phyloP scores from a whole-genome alignment of 2,113 vertebrate genomes.

The Crotophaga sulcirostris region DNA sequence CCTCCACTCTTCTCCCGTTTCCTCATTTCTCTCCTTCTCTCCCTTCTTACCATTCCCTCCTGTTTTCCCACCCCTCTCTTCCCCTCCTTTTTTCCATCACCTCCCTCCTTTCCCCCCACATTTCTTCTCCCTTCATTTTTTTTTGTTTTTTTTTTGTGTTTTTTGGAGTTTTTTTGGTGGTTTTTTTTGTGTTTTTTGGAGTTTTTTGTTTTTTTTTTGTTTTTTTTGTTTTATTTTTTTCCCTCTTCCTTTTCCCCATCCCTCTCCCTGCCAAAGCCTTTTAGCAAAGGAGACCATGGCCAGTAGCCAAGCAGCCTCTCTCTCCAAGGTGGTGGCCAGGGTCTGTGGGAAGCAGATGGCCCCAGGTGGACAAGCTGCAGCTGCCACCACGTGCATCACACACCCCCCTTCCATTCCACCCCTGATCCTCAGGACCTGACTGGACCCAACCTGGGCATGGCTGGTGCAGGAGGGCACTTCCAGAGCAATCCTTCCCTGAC shows the following conservation, averaged over 20 bases:
- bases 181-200: not conserved
- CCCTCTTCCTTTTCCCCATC: not conserved
- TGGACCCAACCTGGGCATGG: rapidly evolving
- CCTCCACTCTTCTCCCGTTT: too few species aligned
- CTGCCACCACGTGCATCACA: not conserved
- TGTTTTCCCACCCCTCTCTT: not conserved
- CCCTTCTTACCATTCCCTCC: not conserved
- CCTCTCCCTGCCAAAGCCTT: not conserved
- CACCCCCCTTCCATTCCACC: too few species aligned
- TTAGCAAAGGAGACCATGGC: not conserved
- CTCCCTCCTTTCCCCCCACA: rapidly evolving
- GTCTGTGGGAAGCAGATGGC: not conserved
- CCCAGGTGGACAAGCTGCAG: not conserved
- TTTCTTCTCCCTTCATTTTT: not conserved
- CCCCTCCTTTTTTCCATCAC: not conserved
- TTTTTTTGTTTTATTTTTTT: not conserved
- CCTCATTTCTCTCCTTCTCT: too few species aligned
- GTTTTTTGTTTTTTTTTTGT: not conserved
- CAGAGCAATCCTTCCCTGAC: not conserved
- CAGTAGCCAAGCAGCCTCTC: not conserved
- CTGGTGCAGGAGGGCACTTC: not conserved
- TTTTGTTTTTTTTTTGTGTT: too few species aligned
- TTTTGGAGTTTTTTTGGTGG: too few species aligned
- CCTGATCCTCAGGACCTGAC: not conserved
- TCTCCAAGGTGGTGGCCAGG: not conserved